phyloP scores from a whole-genome alignment of 2,113 vertebrate genomes.

The Lepus europaeus region DNA sequence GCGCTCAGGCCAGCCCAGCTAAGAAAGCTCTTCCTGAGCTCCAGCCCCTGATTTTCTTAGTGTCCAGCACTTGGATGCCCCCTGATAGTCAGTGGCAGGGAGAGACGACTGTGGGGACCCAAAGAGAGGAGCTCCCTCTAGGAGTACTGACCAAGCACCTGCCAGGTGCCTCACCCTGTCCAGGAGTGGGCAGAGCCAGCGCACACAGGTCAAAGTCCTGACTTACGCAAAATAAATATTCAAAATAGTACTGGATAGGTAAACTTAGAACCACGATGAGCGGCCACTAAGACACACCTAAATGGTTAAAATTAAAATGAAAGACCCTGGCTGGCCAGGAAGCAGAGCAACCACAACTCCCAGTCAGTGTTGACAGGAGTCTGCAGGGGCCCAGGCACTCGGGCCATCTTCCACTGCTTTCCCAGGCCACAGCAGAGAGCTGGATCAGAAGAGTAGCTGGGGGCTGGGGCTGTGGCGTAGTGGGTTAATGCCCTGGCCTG shows the following conservation, averaged over 20 bases:
- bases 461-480: no score
- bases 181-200: no score
- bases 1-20: background rate
- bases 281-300: background rate
- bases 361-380: background rate
- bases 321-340: background rate
- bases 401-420: no score
- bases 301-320: background rate
- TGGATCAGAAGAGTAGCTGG: no score
- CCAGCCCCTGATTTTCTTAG: background rate
- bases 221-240: background rate
- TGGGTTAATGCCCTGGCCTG: no score
- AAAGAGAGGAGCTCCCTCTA: background rate
- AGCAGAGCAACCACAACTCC: background rate
- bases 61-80: background rate
- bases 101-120: background rate
- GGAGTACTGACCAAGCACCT: background rate
- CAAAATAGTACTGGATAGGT: background rate
- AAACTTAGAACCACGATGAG: constrained; percentile 24
- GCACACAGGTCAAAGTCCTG: no score
- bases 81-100: background rate
- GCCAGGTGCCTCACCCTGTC: background rate
- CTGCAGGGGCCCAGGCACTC: no score
- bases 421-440: no score
- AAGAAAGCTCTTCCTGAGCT: background rate